Base-by-base conservation (phyloP, 2,888 invertebrate genomes). In the Chymomyza fuscimana region DNA sequence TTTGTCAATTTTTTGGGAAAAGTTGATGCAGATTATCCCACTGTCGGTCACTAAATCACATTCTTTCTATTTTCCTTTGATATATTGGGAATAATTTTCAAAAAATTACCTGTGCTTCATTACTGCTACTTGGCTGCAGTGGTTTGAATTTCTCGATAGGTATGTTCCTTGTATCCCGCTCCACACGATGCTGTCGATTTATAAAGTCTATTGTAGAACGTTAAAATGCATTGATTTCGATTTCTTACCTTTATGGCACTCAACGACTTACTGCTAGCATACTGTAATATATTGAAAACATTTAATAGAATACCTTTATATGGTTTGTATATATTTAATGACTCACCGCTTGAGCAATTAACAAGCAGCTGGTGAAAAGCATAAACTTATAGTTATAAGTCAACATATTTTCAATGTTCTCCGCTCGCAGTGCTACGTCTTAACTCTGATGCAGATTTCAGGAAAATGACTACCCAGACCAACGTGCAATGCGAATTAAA, bases 91-190 rank as follows among this genome's bases (percentile, higher is more conserved):
- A 1, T 16, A 54, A 15, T 19, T 0, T 7, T 54, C 12, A 46
- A 54, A 7, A 9, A 0, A 10, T 54, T 54, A 19, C 54, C 16
- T 16, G 22, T 16, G 4, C 54, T 7, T 5, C 54, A 54, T 19
- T 54, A 54, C 0, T 22, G 10, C n/a, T 54, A 5, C 1, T 12
- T 15, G 0, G 12, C 10, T 25, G 61, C 16, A 83, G 62, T 0
- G 83, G 84, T 65, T 75, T 75, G 5, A 83, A 83, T 65, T 75
- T 65, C 59, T 69, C 65, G 46, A 85, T 74, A 19, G 83, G 75
- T 59, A 83, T 77, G 25, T 72, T 62, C 0, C 73, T 66, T 0
- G 83, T 83, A 29, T 83, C 86, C 1, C 80, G 69, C 2, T 4
- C 25, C 9, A 64, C 51, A 58, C 83, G 74, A 0, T 59, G 4